Evolutionary conservation across 2,797 vertebrate species (phyloP), one percentile per base, ranked within the genome.

Genomic region (Bradypodion ventrale): DNA sequence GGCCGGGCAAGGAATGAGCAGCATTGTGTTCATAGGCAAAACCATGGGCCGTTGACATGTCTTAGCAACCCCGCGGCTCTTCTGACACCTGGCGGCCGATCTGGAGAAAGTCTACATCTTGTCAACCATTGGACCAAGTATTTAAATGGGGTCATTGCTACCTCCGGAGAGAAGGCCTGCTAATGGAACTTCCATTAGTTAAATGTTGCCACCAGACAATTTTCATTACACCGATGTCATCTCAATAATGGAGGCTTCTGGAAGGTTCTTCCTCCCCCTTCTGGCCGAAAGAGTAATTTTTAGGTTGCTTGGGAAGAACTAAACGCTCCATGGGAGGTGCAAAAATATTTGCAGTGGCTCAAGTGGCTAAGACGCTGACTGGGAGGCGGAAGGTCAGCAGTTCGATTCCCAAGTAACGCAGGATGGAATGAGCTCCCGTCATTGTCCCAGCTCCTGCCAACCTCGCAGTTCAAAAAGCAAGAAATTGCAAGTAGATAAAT

Each of bases 41-140:
- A 63, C 40, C 6, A 0, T 29, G 62, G 0, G 9, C 29, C 86
- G 90, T 42, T 84, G 87, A 75, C 69, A 2, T 4, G 27, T 60
- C 83, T 87, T 77, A 82, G 89, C 87, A 93, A 80, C 13, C 2
- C 73, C 90, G 94, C 93, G 86, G 90, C 95, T 85, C 95, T 93
- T 89, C 93, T 97, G 97, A 96, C 97, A 96, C 97, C 98, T 97
- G 91, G 96, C 96, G 98, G 97, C 79, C 35, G 78, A 21, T 78
- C 25, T 16, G 65, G 62, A 87, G 91, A 93, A 96, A 42, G n/a
- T n/a, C n/a, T 93, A 94, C 96, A 95, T 37, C 82, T 87, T 19
- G 76, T 65, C 76, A 59, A 77, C 77, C 81, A 91, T 88, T 89
- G 83, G 62, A 62, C 40, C 89, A 69, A 83, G 94, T 94, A 83